phyloP scores from a whole-genome alignment of 2,113 vertebrate species.

The Notarius quadriscutis region DNA sequence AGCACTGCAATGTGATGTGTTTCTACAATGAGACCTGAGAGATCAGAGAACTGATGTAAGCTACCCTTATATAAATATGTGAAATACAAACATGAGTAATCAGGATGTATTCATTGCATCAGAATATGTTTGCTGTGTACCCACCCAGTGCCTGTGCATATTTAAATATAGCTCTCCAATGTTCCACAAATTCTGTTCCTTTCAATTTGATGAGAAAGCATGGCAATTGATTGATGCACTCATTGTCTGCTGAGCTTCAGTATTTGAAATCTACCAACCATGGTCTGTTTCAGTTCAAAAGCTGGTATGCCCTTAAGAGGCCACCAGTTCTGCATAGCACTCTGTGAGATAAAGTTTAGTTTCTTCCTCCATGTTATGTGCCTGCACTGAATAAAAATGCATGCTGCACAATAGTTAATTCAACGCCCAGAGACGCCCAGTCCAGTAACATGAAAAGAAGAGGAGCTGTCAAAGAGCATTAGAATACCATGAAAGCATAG shows the following conservation, averaged over 20 bases:
- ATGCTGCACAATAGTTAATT: slow-evolving; percentile 30
- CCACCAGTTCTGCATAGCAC: neutral
- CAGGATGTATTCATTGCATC: slow-evolving; percentile 4
- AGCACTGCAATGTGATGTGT: neutral
- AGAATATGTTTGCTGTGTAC: slow-evolving; percentile 15
- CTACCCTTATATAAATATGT: neutral
- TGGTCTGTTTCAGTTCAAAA: slow-evolving; percentile 5
- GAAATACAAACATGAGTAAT: neutral
- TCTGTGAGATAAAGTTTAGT: slow-evolving; percentile 38
- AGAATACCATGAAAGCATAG: slow-evolving; percentile 49
- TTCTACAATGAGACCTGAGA: neutral
- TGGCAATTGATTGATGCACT: slow-evolving; percentile 27
- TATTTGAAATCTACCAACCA: neutral
- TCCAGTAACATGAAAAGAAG: slow-evolving; percentile 38
- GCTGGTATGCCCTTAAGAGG: slow-evolving; percentile 11
- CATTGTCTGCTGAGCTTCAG: neutral
- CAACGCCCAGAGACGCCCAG: slow-evolving; percentile 23
- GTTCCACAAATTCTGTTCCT: neutral
- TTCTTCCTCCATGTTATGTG: slow-evolving; percentile 5
- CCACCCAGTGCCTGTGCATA: slow-evolving; percentile 6
- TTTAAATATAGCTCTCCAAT: neutral
- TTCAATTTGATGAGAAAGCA: neutral
- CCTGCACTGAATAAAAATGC: slow-evolving; percentile 40
- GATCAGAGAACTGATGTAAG: neutral
- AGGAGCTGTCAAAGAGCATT: slow-evolving; percentile 53